phyloP scores from a whole-genome alignment of 1,140 invertebrate genomes.

The Calosoma granatense region DNA sequence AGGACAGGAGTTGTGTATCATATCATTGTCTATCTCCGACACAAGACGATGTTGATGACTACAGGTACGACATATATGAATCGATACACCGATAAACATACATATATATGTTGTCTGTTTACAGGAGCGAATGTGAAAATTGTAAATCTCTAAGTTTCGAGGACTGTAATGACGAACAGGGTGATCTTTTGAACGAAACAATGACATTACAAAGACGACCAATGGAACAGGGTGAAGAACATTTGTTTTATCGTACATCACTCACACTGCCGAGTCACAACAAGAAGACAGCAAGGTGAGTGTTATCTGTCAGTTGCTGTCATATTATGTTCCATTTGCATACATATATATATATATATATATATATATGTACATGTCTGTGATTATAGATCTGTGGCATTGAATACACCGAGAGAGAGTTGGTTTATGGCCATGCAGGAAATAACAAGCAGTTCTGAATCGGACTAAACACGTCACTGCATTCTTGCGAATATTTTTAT shows the following conservation, averaged over 20 bases:
- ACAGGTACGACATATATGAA: slow-evolving; percentile 17
- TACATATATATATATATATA: slow-evolving; percentile 2
- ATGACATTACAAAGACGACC: slow-evolving; percentile 60
- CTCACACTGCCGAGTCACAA: slow-evolving; percentile 57
- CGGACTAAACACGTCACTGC: slow-evolving; percentile 14
- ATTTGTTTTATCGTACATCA: slow-evolving; percentile 53
- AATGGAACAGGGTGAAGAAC: slow-evolving; percentile 35
- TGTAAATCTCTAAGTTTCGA: slow-evolving; percentile 57
- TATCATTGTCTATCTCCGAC: slow-evolving; percentile 22
- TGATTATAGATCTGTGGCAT: slow-evolving; percentile 15
- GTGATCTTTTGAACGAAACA: slow-evolving; percentile 48
- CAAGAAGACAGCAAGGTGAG: slow-evolving; percentile 33
- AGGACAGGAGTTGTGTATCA: slow-evolving; percentile 18
- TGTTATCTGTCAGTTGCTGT: slow-evolving; percentile 12
- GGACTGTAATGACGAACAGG: slow-evolving; percentile 43
- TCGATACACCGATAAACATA: neutral
- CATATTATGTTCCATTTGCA: too few species aligned
- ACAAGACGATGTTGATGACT: slow-evolving; percentile 24
- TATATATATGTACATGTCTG: neutral
- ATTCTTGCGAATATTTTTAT: neutral
- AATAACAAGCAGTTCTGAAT: slow-evolving; percentile 24
- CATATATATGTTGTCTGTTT: neutral
- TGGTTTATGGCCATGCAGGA: slow-evolving; percentile 25
- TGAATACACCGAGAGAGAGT: slow-evolving; percentile 19
- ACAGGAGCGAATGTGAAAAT: slow-evolving; percentile 68